Evolutionary conservation across 35 echinoderm and acorn worm species (phyloP), one percentile per base, ranked within the genome.

Genomic region (Ophioderma brevispina): DNA sequence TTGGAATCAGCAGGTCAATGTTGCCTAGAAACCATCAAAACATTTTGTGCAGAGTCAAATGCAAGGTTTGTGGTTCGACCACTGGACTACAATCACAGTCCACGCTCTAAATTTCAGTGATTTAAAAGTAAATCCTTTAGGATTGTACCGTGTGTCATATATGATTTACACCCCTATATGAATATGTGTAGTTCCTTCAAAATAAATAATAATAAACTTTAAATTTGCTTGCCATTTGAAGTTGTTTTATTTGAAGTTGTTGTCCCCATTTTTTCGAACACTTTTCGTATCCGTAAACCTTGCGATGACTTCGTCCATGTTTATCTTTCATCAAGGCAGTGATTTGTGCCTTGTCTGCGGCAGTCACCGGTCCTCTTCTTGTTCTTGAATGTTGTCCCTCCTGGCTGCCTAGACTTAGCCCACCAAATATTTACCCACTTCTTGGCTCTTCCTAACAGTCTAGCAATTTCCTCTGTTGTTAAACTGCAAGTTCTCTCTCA

Each of bases 371-470:
- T 35, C n/a, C 86, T 78, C 36, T 77, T 31, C 19, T 50, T 80
- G 86, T 88, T 88, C 25, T 88, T 75, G 78, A 79, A 40, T 42
- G 38, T 84, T 18, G 40, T 84, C 28, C 31, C 37, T 84, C 81
- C 81, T 28, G 81, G 38, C 46, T 84, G 0, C 41, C 81, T 55
- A 84, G 81, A 84, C 32, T 33, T 19, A 55, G 39, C 81, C 81
- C 81, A 84, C 81, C 81, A 84, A 84, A 84, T 84, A 40, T 83
- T 83, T 19, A 83, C 81, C 81, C 81, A 83, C 81, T 83, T 52
- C 81, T 83, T 41, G 30, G 36, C 31, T 40, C 81, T 36, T 36
- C 81, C 81, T 83, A 42, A 40, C 46, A 84, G 81, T 84, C 41
- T 84, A 31, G 81, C 81, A 56, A 28, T 84, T 42, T 84, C 81